Conservation (phyloP, 1,140 invertebrate species). For the Polypedilum vanderplanki region DNA sequence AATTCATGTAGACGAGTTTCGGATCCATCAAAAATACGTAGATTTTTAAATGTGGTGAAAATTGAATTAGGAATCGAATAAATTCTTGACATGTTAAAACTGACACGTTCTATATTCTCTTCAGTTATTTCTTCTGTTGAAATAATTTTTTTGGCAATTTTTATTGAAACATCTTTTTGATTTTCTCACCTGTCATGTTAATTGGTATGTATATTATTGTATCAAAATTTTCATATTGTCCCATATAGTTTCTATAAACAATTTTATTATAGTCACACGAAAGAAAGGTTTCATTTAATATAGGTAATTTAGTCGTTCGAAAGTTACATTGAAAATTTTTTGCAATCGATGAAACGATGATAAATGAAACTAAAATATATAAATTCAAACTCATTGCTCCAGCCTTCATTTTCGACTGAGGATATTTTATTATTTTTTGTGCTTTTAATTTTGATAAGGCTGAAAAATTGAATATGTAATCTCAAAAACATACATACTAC, state of each 20-base stretch:
- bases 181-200: background rate
- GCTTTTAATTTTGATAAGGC: background rate
- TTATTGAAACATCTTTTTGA: background rate
- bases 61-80: background rate
- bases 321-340: too few relatives aligned
- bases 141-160: background rate
- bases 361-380: too few relatives aligned
- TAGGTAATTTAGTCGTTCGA: too few relatives aligned
- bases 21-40: constrained; percentile 4
- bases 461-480: background rate
- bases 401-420: background rate
- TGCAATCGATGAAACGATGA: too few relatives aligned
- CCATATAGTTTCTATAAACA: too few relatives aligned
- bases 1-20: background rate
- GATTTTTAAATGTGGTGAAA: background rate
- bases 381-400: background rate
- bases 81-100: background rate
- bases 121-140: background rate
- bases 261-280: too few relatives aligned
- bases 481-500: background rate
- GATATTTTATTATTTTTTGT: background rate
- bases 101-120: background rate
- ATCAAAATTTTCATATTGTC: background rate
- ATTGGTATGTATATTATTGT: background rate
- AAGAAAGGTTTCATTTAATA: too few relatives aligned